Conservation (phyloP, 2,888 invertebrate species). For the Trilocha varians region DNA sequence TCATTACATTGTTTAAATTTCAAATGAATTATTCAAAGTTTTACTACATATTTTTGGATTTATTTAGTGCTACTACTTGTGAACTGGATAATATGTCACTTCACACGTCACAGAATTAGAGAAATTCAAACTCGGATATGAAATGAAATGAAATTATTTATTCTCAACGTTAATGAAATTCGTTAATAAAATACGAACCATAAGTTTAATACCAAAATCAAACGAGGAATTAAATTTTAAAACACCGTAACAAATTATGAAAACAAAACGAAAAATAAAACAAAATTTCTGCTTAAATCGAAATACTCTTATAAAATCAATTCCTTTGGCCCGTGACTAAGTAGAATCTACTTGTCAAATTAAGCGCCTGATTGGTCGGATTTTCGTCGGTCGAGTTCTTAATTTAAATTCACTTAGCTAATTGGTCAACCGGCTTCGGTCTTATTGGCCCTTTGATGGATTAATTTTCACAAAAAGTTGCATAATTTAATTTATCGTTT, state of each 20-base stretch:
- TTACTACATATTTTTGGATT: not conserved
- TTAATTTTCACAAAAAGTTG: conserved; percentile 24
- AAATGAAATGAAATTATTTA: too few species aligned
- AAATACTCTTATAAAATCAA: conserved; percentile 4
- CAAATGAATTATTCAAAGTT: not conserved
- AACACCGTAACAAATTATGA: too few species aligned
- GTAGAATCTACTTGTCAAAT: conserved; percentile 22
- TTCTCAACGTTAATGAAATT: too few species aligned
- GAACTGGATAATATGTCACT: too few species aligned
- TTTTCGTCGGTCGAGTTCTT: conserved; percentile 25
- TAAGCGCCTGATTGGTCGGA: conserved; percentile 26
- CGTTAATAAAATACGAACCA: too few species aligned
- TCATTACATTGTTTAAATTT: not conserved
- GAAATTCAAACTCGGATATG: too few species aligned
- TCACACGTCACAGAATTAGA: too few species aligned
- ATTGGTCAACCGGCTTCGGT: conserved; percentile 26
- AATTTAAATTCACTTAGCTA: conserved; percentile 32
- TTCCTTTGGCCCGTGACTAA: conserved; percentile 3
- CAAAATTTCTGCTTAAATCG: not conserved
- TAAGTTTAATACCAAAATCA: too few species aligned
- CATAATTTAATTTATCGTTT: conserved; percentile 11
- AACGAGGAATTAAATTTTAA: too few species aligned
- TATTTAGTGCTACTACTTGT: too few species aligned
- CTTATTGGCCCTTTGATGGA: conserved; percentile 31
- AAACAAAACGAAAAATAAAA: not conserved